A percentile compares a stretch with the other conserved stretches of the same genome.
Conservation (phyloP, 2,113 vertebrate genomes). For the Sorex fumeus region DNA sequence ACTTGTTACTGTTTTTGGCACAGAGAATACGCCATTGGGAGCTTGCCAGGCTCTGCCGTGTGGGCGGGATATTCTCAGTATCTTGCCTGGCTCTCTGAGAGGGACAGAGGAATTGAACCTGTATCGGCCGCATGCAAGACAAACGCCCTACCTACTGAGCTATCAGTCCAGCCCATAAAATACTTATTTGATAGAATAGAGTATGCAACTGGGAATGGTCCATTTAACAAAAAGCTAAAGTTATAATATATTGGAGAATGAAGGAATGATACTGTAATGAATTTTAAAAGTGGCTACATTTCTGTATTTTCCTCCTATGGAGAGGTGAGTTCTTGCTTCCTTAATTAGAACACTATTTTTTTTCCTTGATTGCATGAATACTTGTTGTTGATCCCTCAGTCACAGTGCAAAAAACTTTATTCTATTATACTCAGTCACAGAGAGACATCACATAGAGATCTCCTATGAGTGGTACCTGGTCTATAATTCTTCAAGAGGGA, state of each 20-base stretch:
- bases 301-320: not conserved
- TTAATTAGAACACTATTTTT: not conserved
- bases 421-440: not conserved
- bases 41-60: too few relatives aligned
- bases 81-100: too few relatives aligned
- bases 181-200: not conserved
- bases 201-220: not conserved
- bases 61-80: too few relatives aligned
- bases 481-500: not conserved
- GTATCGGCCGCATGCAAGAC: too few relatives aligned
- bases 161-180: too few relatives aligned
- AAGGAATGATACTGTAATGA: accelerated
- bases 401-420: not conserved
- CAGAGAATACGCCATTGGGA: too few relatives aligned
- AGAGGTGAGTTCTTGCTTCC: not conserved
- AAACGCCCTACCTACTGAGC: too few relatives aligned
- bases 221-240: not conserved
- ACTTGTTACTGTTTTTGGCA: too few relatives aligned
- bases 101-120: too few relatives aligned
- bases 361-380: not conserved
- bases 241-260: not conserved
- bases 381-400: not conserved
- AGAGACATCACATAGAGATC: not conserved
- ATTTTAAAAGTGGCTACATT: not conserved
- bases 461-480: not conserved